A percentile compares a stretch with the other conserved stretches of the same genome.
These are phyloP conservation scores for Brachionus sp. DNA, from an alignment of 1,140 invertebrate genomes.

Conservation along the genomic window DNA sequence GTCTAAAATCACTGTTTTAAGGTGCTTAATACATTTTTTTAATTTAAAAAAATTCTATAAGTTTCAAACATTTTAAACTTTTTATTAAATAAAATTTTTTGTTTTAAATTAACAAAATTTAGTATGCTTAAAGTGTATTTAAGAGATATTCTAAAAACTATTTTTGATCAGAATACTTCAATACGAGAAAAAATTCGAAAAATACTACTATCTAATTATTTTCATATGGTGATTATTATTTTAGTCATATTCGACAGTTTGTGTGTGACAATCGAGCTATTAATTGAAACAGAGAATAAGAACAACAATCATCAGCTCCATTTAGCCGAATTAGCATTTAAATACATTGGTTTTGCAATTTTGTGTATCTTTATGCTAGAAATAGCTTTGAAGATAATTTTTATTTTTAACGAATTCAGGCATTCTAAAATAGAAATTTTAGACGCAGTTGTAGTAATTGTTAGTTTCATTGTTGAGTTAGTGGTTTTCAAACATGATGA, in stretches of 20 bases:
- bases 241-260: constrained; percentile 17
- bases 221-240: constrained; percentile 7
- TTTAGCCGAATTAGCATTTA: not conserved
- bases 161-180: not conserved
- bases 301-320: constrained; percentile 5
- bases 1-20: not conserved
- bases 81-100: not conserved
- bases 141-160: no score
- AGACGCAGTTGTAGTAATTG: constrained; percentile 3
- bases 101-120: no score
- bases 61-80: not conserved
- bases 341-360: constrained; percentile 21
- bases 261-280: constrained; percentile 18
- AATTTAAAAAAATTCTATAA: not conserved
- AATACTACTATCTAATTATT: constrained; percentile 10
- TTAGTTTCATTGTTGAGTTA: constrained; percentile 39
- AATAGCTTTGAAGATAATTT: constrained; percentile 13
- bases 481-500: not conserved
- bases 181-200: not conserved
- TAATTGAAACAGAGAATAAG: constrained; percentile 26
- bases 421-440: constrained; percentile 24
- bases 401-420: not conserved
- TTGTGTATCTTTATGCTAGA: constrained; percentile 37
- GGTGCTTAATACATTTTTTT: not conserved
- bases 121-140: no score